Base-by-base conservation (phyloP, 2,888 invertebrate species). In the Callosobruchus maculatus region DNA sequence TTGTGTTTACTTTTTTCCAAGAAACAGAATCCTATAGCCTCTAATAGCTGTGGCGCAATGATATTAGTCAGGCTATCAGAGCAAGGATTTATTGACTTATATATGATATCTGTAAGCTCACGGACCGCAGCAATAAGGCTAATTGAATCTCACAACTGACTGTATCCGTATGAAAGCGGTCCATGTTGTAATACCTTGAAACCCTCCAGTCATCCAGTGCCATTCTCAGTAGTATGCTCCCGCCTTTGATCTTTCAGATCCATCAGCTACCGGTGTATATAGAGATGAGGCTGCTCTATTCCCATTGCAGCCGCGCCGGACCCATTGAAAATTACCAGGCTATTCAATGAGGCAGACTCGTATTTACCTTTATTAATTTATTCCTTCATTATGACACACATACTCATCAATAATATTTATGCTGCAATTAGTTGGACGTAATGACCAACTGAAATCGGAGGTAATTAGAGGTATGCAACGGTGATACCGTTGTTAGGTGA, bases 261-360 rank as follows among this genome's bases (percentile, higher is more conserved):
- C 49, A 49, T 49, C 49, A 49, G 49, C 49, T 49, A 49, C 49
- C 49, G 49, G 26, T n/a, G n/a, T 26, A 26, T 26, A 26, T 26
- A 26, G 26, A 26, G 26, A 26, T 81, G 81, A 77, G 82, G 82
- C 82, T 82, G 82, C 82, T 82, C 83, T 81, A 80, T 74, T 74
- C 71, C 72, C 73, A 76, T 73, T n/a, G n/a, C n/a, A n/a, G n/a
- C n/a, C n/a, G n/a, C 73, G 73, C 71, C 71, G 72, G 73, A 71
- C 70, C 76, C 72, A 76, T 76, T 76, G 76, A 76, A 76, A 76
- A 76, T 76, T 76, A 76, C 74, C 74, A 72, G 72, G 68, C 74
- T 76, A 76, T 76, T 76, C 76, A 76, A 22, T 72, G 49, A 49
- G 49, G 9, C 49, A 49, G 13, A 13, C 49, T 49, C 26, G 49